Evolutionary conservation across 2,888 invertebrate genomes (phyloP), one percentile per base, ranked within the genome.

Genomic region (Oscheius sp.): DNA sequence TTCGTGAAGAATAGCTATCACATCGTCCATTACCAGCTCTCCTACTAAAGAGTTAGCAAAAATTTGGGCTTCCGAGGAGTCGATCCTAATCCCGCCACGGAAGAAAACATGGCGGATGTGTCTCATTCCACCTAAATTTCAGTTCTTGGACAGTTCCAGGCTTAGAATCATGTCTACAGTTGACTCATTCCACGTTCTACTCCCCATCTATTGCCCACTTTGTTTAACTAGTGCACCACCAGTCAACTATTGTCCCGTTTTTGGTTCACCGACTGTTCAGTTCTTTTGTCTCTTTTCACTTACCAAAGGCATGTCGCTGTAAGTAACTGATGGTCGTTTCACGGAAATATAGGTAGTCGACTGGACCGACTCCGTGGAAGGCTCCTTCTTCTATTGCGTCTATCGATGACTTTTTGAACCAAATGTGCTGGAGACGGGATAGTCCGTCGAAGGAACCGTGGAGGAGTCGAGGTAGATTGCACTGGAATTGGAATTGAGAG

Each of bases 371-470:
- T 11, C 59, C 66, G 32, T 21, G 5, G 29, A 74, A 68, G 5
- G 74, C 57, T 5, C 60, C 51, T 10, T 47, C 48, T 32, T 57
- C 74, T 2, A 74, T 66, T 13, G 74, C 48, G 35, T 68, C 58
- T n/a, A 74, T 58, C 11, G 42, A 13, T 21, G 66, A 58, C 21
- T 68, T 66, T 33, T 48, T 53, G 37, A 74, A 62, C 74, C 74
- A 74, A 3, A 74, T 59, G 35, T 74, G 74, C 55, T 66, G 59
- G 5, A 74, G 51, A n/a, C 60, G 74, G 29, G 74, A 74, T n/a
- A 74, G 66, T 33, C 74, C 74, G 13, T 62, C 53, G 33, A 68
- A 68, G 21, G 68, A 29, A n/a, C 68, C 68, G 33, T 5, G 53
- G 7, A 70, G 59, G 21, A 70, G 32, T n/a, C 70, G 58, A 2